Percentiles rank a stretch among this genome's conserved stretches.
Conservation (phyloP, 2,113 vertebrate species). For the Crypturellus undulatus region DNA sequence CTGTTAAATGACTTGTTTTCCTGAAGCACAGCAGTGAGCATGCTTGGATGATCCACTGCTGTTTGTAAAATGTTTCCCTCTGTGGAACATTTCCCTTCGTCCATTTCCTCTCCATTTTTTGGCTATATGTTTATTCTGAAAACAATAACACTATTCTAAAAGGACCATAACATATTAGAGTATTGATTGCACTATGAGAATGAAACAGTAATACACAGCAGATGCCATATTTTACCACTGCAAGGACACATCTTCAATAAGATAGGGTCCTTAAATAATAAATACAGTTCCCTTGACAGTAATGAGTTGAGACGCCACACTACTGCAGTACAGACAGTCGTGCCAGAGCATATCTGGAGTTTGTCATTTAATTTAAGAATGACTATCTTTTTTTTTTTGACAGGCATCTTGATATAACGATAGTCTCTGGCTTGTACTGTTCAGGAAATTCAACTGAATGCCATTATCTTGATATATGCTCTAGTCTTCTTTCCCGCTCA, state of each 20-base stretch:
- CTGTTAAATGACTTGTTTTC: constrained; percentile 44
- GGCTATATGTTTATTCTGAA: constrained; percentile 62
- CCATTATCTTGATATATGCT: neutral
- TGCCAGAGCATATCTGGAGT: neutral
- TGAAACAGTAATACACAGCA: constrained; percentile 21
- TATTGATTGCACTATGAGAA: constrained; percentile 28
- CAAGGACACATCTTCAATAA: constrained; percentile 15
- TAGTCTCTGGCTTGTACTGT: neutral
- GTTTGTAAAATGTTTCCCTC: constrained; percentile 54
- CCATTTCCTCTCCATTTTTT: constrained; percentile 16
- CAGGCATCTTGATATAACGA: neutral
- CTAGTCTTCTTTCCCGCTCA: neutral
- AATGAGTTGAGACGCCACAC: neutral
- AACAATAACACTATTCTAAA: constrained; percentile 49
- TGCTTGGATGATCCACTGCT: constrained; percentile 36
- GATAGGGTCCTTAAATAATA: neutral
- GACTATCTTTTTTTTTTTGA: neutral
- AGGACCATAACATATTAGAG: constrained; percentile 13
- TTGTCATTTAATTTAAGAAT: neutral
- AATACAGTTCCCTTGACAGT: neutral
- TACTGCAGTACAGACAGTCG: neutral
- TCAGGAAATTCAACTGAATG: neutral
- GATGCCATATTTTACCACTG: constrained; percentile 35
- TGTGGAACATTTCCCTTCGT: constrained; percentile 31
- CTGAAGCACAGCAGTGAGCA: constrained; percentile 17